Conservation (phyloP, 2,113 vertebrate genomes). For the Hystrix brachyura region DNA sequence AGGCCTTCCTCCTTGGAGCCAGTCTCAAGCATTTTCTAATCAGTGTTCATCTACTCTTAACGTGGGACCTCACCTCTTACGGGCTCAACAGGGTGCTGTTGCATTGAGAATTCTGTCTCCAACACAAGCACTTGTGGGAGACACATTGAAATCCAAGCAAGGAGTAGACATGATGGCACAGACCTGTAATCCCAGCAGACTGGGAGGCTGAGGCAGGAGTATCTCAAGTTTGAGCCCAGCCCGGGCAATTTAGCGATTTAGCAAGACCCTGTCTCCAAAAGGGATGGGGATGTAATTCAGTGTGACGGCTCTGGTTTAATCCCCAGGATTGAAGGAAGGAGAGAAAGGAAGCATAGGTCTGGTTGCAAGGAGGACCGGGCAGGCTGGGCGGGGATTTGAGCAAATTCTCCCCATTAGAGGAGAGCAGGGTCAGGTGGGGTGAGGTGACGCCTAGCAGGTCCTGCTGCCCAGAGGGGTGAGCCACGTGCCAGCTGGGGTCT, state of each 20-base stretch:
- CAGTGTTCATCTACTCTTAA: not conserved
- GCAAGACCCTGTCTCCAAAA: not conserved
- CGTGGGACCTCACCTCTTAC: too few relatives aligned
- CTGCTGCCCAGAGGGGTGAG: fast-evolving
- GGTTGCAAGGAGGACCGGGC: not conserved
- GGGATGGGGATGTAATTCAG: not conserved
- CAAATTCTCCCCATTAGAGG: not conserved
- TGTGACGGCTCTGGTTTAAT: not conserved
- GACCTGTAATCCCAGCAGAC: not conserved
- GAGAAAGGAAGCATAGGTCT: not conserved
- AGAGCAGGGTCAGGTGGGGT: not conserved
- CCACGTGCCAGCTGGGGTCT: not conserved
- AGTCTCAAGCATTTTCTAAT: not conserved
- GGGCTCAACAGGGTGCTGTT: not conserved
- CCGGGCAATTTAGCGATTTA: not conserved
- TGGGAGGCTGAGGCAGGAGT: not conserved
- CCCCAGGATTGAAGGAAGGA: not conserved
- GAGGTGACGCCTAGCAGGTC: not conserved
- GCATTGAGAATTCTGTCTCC: not conserved
- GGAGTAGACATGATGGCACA: not conserved
- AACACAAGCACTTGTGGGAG: not conserved
- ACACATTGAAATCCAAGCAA: not conserved
- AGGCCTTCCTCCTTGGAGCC: not conserved
- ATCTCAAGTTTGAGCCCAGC: not conserved
- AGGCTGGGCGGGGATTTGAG: not conserved